Percentiles rank a stretch among this genome's conserved stretches.
Conservation (phyloP, 2,113 vertebrate genomes). For the Canis aureus region DNA sequence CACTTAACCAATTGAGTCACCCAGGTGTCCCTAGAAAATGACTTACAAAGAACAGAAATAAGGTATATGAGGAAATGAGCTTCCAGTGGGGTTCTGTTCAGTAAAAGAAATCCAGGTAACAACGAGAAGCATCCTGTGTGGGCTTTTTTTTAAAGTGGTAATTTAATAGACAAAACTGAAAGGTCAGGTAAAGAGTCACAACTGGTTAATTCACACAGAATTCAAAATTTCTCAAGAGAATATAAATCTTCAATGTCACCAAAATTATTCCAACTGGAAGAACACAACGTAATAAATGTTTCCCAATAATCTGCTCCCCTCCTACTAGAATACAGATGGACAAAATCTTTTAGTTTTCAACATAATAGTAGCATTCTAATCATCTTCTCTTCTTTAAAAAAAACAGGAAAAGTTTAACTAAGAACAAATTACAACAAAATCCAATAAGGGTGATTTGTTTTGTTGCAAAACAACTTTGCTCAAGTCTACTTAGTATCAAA, state of each 20-base stretch:
- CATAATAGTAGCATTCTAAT: slow-evolving; percentile 13
- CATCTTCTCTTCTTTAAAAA: not conserved
- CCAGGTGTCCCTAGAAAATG: not conserved
- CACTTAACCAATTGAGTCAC: not conserved
- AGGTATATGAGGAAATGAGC: not conserved
- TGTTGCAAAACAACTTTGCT: not conserved
- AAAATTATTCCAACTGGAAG: not conserved
- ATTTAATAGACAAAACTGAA: slow-evolving; percentile 7
- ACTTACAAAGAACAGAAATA: slow-evolving; percentile 19
- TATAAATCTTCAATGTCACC: not conserved
- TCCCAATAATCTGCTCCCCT: not conserved
- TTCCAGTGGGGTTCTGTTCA: slow-evolving; percentile 1
- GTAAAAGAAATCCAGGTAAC: not conserved
- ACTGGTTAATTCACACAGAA: not conserved
- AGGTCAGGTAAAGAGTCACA: not conserved
- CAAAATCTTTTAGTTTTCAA: slow-evolving; percentile 34
- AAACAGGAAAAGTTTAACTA: not conserved
- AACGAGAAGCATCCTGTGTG: not conserved
- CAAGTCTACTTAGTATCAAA: slow-evolving; percentile 26
- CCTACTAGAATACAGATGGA: slow-evolving; percentile 28
- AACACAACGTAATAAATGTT: not conserved
- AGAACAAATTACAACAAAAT: not conserved
- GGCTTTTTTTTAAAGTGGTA: not conserved
- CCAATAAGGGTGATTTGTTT: not conserved
- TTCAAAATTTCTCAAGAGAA: slow-evolving; percentile 36